phyloP scores from a whole-genome alignment of 2,797 vertebrate species.

The Coregonus ussuriensis region DNA sequence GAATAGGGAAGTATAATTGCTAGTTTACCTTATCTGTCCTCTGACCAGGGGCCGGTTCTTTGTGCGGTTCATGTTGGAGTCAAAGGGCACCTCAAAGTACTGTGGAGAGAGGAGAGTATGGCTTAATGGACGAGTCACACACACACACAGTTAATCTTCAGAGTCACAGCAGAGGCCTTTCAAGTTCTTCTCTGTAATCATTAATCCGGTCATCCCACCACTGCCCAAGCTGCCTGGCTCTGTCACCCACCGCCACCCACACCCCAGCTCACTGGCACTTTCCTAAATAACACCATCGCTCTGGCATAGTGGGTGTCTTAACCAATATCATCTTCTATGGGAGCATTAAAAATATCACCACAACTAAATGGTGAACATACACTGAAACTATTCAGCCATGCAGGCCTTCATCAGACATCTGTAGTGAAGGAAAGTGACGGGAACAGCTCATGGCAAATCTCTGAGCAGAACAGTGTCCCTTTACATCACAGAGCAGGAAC shows the following conservation, averaged over 20 bases:
- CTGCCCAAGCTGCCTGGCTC: background rate
- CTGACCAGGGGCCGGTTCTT: conserved; percentile 96
- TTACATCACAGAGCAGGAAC: too few relatives aligned
- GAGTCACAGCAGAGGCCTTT: background rate
- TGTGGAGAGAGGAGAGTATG: conserved; percentile 59
- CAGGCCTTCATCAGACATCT: conserved; percentile 31
- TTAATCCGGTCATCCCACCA: conserved; percentile 4
- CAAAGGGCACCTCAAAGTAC: conserved; percentile 98
- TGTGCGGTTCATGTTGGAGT: conserved; percentile 99
- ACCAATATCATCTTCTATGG: background rate
- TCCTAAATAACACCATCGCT: too few relatives aligned
- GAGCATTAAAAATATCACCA: too few relatives aligned
- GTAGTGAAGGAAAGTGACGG: conserved; percentile 26
- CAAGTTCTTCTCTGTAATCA: conserved; percentile 16
- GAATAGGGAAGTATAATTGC: conserved; percentile 5
- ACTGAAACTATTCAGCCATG: background rate
- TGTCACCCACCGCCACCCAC: background rate
- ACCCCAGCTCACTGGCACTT: too few relatives aligned
- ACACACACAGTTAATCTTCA: background rate
- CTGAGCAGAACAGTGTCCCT: background rate
- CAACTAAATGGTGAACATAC: background rate
- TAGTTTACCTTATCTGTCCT: conserved; percentile 93
- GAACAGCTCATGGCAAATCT: conserved; percentile 18
- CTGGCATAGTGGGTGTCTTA: background rate
- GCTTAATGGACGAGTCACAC: too few relatives aligned